A percentile compares a stretch with the other conserved stretches of the same genome.
phyloP scores from a whole-genome alignment of 1,140 invertebrate species.

The Geopemphigus sp. region DNA sequence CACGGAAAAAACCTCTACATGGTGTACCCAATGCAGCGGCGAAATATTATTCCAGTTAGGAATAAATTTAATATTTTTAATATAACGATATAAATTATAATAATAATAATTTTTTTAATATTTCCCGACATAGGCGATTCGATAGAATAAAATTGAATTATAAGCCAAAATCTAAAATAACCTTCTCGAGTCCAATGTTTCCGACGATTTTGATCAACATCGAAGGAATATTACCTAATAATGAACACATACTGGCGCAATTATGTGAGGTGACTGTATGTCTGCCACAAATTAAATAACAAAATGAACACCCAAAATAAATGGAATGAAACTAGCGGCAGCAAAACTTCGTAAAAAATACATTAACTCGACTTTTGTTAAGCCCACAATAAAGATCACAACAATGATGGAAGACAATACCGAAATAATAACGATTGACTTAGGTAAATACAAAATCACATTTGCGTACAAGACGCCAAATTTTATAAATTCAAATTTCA shows the following conservation, averaged over 20 bases:
- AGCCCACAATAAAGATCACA: conserved; percentile 1
- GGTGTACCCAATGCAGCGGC: not conserved
- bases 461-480: conserved; percentile 30
- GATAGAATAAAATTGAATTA: not conserved
- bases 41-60: not conserved
- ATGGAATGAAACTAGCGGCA: conserved; percentile 46
- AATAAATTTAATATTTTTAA: too few species aligned
- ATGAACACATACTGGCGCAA: conserved; percentile 34
- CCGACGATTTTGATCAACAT: conserved; percentile 21
- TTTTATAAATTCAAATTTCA: conserved; percentile 20
- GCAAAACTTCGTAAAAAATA: conserved; percentile 3
- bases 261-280: conserved; percentile 6
- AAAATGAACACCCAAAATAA: conserved; percentile 31
- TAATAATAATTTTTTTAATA: not conserved
- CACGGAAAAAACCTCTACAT: conserved; percentile 1
- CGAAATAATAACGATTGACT: not conserved
- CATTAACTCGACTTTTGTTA: not conserved
- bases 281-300: not conserved
- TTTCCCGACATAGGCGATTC: not conserved
- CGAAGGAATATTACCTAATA: conserved; percentile 29
- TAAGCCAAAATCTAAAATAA: not conserved
- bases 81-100: too few species aligned
- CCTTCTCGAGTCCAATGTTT: not conserved
- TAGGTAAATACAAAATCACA: not conserved
- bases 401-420: conserved; percentile 13